These are phyloP conservation scores for Erinaceus europaeus DNA, from an alignment of 2,113 vertebrate species.

Conservation along the genomic window DNA sequence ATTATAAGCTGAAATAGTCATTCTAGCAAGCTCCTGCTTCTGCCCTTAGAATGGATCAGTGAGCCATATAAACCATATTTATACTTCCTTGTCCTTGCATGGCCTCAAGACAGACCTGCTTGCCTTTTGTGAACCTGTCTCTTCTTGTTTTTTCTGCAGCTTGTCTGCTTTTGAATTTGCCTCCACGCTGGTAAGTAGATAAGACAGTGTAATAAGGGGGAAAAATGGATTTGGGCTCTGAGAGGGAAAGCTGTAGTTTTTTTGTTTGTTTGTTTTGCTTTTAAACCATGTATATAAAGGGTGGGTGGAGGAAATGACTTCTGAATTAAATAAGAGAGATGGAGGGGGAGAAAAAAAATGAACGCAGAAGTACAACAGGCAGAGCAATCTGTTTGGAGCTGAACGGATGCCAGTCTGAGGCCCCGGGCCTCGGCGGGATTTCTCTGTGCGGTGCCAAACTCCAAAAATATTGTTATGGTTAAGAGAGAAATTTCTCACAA, in stretches of 20 bases:
- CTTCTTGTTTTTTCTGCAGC: background rate
- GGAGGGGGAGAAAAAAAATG: too few species aligned
- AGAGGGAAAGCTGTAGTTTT: background rate
- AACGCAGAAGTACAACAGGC: constrained; percentile 61
- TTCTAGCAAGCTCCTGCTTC: too few species aligned
- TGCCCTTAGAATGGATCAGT: too few species aligned
- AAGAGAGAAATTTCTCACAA: constrained; percentile 87
- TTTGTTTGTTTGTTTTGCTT: too few species aligned
- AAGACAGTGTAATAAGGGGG: background rate
- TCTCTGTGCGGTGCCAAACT: constrained; percentile 83
- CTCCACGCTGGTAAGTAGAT: background rate
- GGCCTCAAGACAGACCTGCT: background rate
- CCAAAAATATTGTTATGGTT: constrained; percentile 83
- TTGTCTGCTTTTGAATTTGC: background rate
- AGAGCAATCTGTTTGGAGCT: constrained; percentile 77
- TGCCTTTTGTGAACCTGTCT: background rate
- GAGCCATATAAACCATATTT: too few species aligned
- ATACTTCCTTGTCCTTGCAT: too few species aligned
- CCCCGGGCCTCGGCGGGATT: constrained; percentile 79
- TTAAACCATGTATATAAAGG: constrained; percentile 43
- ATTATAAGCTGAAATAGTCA: too few species aligned
- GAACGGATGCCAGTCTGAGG: constrained; percentile 78
- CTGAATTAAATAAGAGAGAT: constrained; percentile 71
- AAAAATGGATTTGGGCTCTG: background rate
- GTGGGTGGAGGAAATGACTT: constrained; percentile 49